Evolutionary conservation across 2,888 invertebrate genomes (phyloP).

Genomic region (Lagria hirta): DNA sequence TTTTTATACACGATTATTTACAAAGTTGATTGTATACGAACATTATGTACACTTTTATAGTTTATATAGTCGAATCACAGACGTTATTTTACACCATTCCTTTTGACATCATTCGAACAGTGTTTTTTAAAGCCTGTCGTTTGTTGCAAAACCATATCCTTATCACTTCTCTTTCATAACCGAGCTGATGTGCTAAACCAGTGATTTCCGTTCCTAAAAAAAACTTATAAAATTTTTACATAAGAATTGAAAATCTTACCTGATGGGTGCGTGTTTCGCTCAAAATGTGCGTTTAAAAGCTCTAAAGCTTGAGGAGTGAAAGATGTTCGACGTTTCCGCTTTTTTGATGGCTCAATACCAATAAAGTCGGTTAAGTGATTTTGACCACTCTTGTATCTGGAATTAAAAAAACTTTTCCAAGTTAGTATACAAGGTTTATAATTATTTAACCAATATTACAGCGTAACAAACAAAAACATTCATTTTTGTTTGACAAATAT

Average conservation of each 20-base stretch:
- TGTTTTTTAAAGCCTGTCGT: constrained; percentile 95
- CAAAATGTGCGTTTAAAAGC: constrained; percentile 92
- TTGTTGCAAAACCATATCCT: constrained; percentile 99
- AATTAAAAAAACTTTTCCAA: constrained; percentile 52
- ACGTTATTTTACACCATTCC: constrained; percentile 69
- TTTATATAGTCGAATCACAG: constrained; percentile 33
- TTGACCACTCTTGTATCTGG: constrained; percentile 87
- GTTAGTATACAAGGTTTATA: constrained; percentile 20
- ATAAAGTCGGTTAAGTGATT: constrained; percentile 95
- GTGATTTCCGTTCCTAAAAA: constrained; percentile 93
- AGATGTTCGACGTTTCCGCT: constrained; percentile 92
- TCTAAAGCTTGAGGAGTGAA: constrained; percentile 97
- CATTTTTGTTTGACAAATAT: too few relatives aligned
- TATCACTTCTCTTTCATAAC: constrained; percentile 96
- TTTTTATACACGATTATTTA: constrained; percentile 29
- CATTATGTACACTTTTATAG: constrained; percentile 24
- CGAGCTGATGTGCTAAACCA: constrained; percentile 89
- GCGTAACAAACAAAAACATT: too few relatives aligned
- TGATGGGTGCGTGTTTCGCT: constrained; percentile 96
- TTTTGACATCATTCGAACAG: constrained; percentile 93
- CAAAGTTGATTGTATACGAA: constrained; percentile 24
- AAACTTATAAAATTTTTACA: constrained; percentile 3
- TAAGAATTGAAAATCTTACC: constrained; percentile 63
- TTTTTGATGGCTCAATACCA: constrained; percentile 95
- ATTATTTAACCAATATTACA: too few relatives aligned